A percentile compares a stretch with the other conserved stretches of the same genome.
Evolutionary conservation across 2,113 vertebrate genomes (phyloP).

Genomic region (Stegastes partitus): DNA sequence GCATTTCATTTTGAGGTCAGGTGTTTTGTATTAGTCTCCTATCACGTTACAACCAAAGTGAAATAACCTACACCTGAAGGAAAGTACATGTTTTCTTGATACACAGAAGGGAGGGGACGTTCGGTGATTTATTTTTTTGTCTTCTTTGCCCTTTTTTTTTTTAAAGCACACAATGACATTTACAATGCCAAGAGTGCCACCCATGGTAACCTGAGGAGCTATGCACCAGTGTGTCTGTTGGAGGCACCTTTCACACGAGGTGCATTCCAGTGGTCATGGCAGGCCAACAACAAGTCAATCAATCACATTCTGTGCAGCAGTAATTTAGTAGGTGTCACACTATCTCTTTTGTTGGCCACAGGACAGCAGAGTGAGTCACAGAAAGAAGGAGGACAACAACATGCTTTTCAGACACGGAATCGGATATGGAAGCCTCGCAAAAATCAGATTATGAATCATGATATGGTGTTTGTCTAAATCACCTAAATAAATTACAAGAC

Average conservation of each 20-base stretch:
- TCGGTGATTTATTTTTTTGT: not conserved
- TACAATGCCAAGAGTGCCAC: slow-evolving; percentile 59
- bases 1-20: slow-evolving; percentile 73
- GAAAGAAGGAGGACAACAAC: slow-evolving; percentile 45
- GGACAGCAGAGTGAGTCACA: slow-evolving; percentile 37
- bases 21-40: slow-evolving; percentile 80
- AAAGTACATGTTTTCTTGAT: slow-evolving; percentile 66
- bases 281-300: slow-evolving; percentile 77
- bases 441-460: slow-evolving; percentile 15
- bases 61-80: slow-evolving; percentile 77
- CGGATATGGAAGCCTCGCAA: slow-evolving; percentile 6
- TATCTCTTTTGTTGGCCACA: slow-evolving; percentile 73
- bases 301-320: slow-evolving; percentile 65
- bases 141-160: slow-evolving; percentile 7
- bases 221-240: slow-evolving; percentile 67
- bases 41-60: slow-evolving; percentile 73
- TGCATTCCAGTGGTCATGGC: slow-evolving; percentile 74
- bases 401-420: slow-evolving; percentile 28
- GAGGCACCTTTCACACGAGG: slow-evolving; percentile 68
- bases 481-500: not conserved
- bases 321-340: slow-evolving; percentile 71
- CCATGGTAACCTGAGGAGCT: slow-evolving; percentile 76
- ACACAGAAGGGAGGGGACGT: slow-evolving; percentile 35
- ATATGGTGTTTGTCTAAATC: slow-evolving; percentile 12
- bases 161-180: slow-evolving; percentile 57